Evolutionary conservation across 2,113 vertebrate species (phyloP), one percentile per base, ranked within the genome.

Genomic region (Limnothrissa miodon): DNA sequence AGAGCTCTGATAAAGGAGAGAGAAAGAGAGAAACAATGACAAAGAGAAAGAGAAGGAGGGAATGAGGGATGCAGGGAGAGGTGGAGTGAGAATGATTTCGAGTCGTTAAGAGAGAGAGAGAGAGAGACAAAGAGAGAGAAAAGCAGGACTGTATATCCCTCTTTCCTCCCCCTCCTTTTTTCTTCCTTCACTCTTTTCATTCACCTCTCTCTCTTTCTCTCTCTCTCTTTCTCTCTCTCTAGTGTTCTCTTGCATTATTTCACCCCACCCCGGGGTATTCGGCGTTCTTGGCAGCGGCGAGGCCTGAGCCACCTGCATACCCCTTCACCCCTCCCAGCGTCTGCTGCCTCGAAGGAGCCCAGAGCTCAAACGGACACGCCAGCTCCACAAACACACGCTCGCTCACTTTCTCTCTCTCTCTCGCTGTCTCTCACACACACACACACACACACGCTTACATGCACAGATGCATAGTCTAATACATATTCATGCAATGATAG

Each of bases 221-320:
- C n/a, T 62, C 56, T 25, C n/a, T 25, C 56, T 25, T 5, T 62
- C 53, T 59, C 53, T 82, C 83, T 70, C 79, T 42, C 39, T 39
- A 45, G 36, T 80, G 36, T 39, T 59, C 39, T 80, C 23, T 33
- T 19, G 70, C 89, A 88, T 93, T 92, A 93, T 93, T 93, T 93
- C 91, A 89, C 86, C 89, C 90, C 87, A 86, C 91, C 92, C 92
- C 85, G 83, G 92, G 93, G 92, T 91, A 91, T 91, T 92, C 89
- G 86, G 89, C 83, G 92, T 93, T 94, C 89, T 93, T 95, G 93
- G 93, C 93, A 94, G 92, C 79, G 88, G 88, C 89, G 86, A 46
- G 86, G 80, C 85, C 89, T 53, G 86, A 94, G 92, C 93, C 94
- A 94, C 94, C 94, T 94, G 94, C 94, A 70, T 70, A 93, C 85